These are phyloP conservation scores for Catalaphyllia jardinei DNA, from an alignment of 64 coral and sea anemone species.

Conservation along the genomic window DNA sequence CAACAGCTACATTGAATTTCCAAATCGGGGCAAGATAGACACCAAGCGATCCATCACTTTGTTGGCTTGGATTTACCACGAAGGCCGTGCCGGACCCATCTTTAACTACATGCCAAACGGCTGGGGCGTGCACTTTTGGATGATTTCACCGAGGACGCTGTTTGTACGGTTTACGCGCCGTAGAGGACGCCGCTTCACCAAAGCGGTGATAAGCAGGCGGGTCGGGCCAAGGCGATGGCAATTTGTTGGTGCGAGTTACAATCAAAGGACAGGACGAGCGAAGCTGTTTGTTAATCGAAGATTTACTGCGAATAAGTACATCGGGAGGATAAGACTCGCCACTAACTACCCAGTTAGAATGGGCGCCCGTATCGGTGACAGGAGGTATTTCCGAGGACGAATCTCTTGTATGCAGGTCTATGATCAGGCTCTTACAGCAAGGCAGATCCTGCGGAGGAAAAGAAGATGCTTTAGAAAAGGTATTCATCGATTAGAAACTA, in stretches of 20 bases:
- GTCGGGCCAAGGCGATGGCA: conserved; percentile 50
- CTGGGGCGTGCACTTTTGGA: conserved; percentile 81
- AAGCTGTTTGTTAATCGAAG: conserved; percentile 68
- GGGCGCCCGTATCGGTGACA: conserved; percentile 41
- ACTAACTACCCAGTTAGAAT: conserved; percentile 54
- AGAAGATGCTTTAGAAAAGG: conserved; percentile 59
- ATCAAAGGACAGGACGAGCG: conserved; percentile 50
- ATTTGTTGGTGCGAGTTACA: conserved; percentile 78
- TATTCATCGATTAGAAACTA: neutral
- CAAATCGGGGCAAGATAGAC: conserved; percentile 68
- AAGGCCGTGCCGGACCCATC: conserved; percentile 67
- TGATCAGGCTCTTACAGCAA: conserved; percentile 29
- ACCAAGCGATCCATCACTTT: conserved; percentile 62
- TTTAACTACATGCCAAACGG: conserved; percentile 67
- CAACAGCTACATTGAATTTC: conserved; percentile 70
- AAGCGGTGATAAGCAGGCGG: conserved; percentile 6
- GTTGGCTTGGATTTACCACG: conserved; percentile 64
- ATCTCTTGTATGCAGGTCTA: conserved; percentile 87
- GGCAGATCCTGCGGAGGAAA: conserved; percentile 48
- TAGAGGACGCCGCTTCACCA: conserved; percentile 31
- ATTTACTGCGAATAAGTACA: conserved; percentile 32
- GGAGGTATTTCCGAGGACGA: conserved; percentile 73
- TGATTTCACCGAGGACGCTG: conserved; percentile 43
- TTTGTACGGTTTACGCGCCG: conserved; percentile 70
- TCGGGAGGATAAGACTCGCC: conserved; percentile 54